A percentile compares a stretch with the other conserved stretches of the same genome.
phyloP scores from a whole-genome alignment of 2,797 vertebrate genomes.

The Neosalanx taihuensis region DNA sequence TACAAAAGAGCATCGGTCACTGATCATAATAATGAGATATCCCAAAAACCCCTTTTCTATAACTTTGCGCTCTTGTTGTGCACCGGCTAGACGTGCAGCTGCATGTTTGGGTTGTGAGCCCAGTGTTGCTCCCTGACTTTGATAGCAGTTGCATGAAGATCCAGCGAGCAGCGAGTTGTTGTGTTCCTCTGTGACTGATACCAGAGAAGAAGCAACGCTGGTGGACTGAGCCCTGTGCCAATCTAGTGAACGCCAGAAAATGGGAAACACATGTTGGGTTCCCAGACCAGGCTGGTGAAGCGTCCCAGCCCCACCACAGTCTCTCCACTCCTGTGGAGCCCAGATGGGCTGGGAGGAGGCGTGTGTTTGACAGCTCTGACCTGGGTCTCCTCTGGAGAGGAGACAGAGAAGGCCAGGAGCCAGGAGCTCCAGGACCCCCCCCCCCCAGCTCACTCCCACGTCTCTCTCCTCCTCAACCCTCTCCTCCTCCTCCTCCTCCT shows the following conservation, averaged over 20 bases:
- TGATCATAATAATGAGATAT: too few relatives aligned
- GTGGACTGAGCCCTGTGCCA: slow-evolving; percentile 44
- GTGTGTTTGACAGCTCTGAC: not conserved
- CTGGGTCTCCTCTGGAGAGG: not conserved
- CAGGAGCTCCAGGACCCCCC: not conserved
- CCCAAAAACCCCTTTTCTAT: too few relatives aligned
- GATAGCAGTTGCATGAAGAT: slow-evolving; percentile 26
- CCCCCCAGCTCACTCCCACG: not conserved
- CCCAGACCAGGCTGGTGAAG: slow-evolving; percentile 38
- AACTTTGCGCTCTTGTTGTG: too few relatives aligned
- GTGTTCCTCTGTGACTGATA: slow-evolving; percentile 48
- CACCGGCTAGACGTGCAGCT: too few relatives aligned
- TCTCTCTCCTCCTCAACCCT: too few relatives aligned
- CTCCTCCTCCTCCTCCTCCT: too few relatives aligned
- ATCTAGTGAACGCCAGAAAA: slow-evolving; percentile 55
- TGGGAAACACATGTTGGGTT: slow-evolving; percentile 53
- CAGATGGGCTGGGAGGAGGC: slow-evolving; percentile 37
- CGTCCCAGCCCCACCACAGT: too few relatives aligned
- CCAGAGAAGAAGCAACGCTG: slow-evolving; percentile 31
- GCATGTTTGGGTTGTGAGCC: not conserved
- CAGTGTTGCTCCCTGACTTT: slow-evolving; percentile 22
- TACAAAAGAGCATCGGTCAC: too few relatives aligned
- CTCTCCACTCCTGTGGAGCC: slow-evolving; percentile 50
- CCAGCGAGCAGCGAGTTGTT: slow-evolving; percentile 36
- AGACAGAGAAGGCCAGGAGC: not conserved